Base-by-base conservation (phyloP, 2,888 invertebrate species). In the Orthosia cruda region DNA sequence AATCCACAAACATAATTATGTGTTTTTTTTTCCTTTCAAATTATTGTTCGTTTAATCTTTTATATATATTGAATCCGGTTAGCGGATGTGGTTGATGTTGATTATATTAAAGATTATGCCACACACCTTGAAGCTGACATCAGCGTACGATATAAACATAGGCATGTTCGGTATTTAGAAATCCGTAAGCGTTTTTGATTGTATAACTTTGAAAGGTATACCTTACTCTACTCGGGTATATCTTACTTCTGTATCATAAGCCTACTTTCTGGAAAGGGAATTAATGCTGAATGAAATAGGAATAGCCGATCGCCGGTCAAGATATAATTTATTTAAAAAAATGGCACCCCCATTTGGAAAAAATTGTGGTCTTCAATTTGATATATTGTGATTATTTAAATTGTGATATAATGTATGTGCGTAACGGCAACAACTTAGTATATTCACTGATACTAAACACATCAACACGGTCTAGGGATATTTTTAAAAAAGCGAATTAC, bases 21-120 rank as follows among this genome's bases (percentile, higher is more conserved):
- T n/a, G 9, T 3, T 62, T 50, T 74, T 72, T 80, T 40, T 58
- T 23, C 3, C 18, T 49, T 4, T 32, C 5, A 47, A 45, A 72
- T 71, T 47, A 73, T 77, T 59, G 69, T 77, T 72, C 50, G 62
- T 32, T 71, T 49, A 32, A 80, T 77, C 52, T 70, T 62, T 26
- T 18, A 4, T 64, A 57, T 26, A 61, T 40, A 40, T 40, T 40
- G 81, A 69, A 87, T 85, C 85, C 85, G 87, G 85, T 78, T 87
- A 13, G 52, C 18, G 16, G 18, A 63, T 84, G 50, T 71, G 61
- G 69, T 68, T 54, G 63, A 32, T 75, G 62, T 70, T 72, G 18
- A 77, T 66, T 66, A 77, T 61, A 50, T 74, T 75, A 74, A 77
- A 65, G 72, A 40, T 40, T 32, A 61, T 62, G 66, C 58, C 79